Evolutionary conservation across 2,113 vertebrate species (phyloP), one percentile per base, ranked within the genome.

Genomic region (Podilymbus podiceps): DNA sequence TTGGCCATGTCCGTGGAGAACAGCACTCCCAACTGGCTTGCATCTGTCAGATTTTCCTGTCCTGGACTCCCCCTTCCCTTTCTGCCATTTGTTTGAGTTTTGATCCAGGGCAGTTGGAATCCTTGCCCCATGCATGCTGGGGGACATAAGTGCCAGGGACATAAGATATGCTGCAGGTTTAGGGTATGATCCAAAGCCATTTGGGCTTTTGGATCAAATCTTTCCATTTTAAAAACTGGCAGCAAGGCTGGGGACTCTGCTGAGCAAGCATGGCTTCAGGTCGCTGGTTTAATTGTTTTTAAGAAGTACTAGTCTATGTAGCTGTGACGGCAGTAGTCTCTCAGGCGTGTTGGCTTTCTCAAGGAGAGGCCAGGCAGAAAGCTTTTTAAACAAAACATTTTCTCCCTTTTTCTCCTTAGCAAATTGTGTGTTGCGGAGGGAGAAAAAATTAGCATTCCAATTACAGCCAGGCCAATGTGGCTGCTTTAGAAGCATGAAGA

Each of bases 41-140:
- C 89, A 96, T 90, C 96, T 94, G 95, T 92, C 86, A 75, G 63
- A 53, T 90, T 84, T 89, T 95, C 83, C 83, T 88, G 90, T 78
- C 92, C 93, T 94, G 86, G 84, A 49, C 74, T 88, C 33, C 74
- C 82, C 58, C 55, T 90, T 95, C 46, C 56, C 71, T 90, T 87
- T 76, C 68, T 89, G 90, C 84, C 92, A 85, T 92, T 96, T 94
- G 92, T 78, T 94, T 68, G 83, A 60, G 23, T 78, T 96, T 79
- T 62, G 76, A 88, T 93, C 71, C 85, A 94, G 77, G 80, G 79
- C 88, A 68, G 42, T 88, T 94, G 91, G 88, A 93, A 91, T 53
- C 73, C 50, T 92, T 90, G 89, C 71, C 52, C 44, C 56, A 86
- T 86, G 93, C 58, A 38, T 86, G 77, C 64, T 5, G 1, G n/a